Evolutionary conservation across 1,140 invertebrate genomes (phyloP).

Genomic region (Musca domestica): DNA sequence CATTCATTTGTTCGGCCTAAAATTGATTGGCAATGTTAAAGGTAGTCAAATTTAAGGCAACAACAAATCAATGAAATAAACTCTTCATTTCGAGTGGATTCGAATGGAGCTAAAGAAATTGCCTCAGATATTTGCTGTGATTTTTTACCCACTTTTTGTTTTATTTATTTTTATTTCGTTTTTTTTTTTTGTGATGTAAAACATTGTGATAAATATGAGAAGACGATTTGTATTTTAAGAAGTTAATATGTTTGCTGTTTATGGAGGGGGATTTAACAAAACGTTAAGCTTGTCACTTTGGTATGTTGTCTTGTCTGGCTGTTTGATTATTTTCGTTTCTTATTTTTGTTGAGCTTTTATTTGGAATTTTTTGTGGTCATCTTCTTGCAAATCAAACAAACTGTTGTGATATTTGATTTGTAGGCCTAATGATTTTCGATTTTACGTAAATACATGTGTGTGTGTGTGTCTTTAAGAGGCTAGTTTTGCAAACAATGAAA

Average conservation of each 20-base stretch:
- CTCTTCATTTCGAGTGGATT: too few species aligned
- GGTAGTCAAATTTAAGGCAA: too few species aligned
- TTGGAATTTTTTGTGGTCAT: too few species aligned
- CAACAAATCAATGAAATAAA: too few species aligned
- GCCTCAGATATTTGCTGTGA: too few species aligned
- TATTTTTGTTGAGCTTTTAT: too few species aligned
- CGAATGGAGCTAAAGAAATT: too few species aligned
- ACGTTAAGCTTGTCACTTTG: slow-evolving; percentile 16
- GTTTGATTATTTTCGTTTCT: too few species aligned
- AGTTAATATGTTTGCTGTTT: background rate
- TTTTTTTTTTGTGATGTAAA: slow-evolving; percentile 1
- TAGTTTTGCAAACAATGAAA: too few species aligned
- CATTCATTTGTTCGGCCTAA: background rate
- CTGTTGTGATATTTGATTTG: slow-evolving; percentile 6
- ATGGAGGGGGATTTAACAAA: too few species aligned
- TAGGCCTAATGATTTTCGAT: slow-evolving; percentile 10
- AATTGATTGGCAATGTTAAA: slow-evolving; percentile 7
- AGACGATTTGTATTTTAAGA: background rate
- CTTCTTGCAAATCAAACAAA: background rate
- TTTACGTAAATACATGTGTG: background rate
- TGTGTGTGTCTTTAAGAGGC: too few species aligned
- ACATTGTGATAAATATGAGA: slow-evolving; percentile 4
- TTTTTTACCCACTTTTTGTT: slow-evolving; percentile 3
- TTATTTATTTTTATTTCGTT: background rate
- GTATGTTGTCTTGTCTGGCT: too few species aligned